A percentile compares a stretch with the other conserved stretches of the same genome.
phyloP scores from a whole-genome alignment of 2,888 invertebrate genomes.

The Tiliacea aurago region DNA sequence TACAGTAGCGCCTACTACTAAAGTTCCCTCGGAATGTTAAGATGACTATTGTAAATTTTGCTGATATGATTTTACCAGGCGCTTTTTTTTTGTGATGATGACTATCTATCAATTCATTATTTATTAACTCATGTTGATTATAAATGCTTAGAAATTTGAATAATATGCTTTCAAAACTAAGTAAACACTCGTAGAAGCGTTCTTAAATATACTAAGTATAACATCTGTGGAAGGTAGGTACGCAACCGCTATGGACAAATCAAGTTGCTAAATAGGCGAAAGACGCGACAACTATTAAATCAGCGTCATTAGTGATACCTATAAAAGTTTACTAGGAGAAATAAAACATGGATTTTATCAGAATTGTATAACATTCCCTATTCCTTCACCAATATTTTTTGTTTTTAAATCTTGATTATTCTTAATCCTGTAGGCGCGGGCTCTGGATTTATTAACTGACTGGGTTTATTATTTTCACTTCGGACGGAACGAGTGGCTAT shows the following conservation, averaged over 20 bases:
- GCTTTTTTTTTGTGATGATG: background rate
- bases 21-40: background rate
- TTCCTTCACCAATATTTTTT: background rate
- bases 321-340: background rate
- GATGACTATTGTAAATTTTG: conserved; percentile 16
- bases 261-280: too few species aligned
- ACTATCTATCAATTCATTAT: background rate
- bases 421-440: too few species aligned
- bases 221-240: conserved; percentile 1
- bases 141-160: too few species aligned
- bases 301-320: background rate
- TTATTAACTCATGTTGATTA: background rate
- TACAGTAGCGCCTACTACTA: conserved; percentile 11
- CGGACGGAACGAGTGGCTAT: too few species aligned
- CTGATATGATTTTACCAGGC: conserved; percentile 13
- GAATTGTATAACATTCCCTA: background rate
- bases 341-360: background rate
- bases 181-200: background rate
- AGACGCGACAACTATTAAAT: background rate
- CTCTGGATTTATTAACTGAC: too few species aligned
- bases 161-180: too few species aligned
- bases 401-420: background rate
- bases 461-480: too few species aligned
- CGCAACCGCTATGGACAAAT: too few species aligned
- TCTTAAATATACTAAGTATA: background rate